These are phyloP conservation scores for Drosophila tani DNA, from an alignment of 1,140 invertebrate genomes.

Conservation along the genomic window DNA sequence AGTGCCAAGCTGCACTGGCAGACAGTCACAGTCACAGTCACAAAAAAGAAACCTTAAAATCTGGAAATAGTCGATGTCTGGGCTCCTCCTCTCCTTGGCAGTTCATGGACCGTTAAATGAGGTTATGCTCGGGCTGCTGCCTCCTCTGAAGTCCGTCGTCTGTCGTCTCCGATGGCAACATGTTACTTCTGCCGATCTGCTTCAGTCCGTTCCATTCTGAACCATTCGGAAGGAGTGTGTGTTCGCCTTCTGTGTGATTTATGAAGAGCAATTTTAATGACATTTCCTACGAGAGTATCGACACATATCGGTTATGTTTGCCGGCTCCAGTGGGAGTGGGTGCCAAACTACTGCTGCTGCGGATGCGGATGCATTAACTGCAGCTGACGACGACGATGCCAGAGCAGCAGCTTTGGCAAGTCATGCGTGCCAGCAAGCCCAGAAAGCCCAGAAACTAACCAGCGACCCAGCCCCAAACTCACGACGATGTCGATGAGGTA, in stretches of 20 bases:
- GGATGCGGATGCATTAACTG: conserved; percentile 39
- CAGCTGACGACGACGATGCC: conserved; percentile 34
- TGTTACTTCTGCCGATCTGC: conserved; percentile 37
- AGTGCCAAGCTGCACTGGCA: conserved; percentile 18
- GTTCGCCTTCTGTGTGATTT: conserved; percentile 72
- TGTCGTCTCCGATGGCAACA: conserved; percentile 25
- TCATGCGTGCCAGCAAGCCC: conserved; percentile 63
- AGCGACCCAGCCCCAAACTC: conserved; percentile 13
- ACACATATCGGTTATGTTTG: conserved; percentile 66
- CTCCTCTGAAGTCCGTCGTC: conserved; percentile 22
- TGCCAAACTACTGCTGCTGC: conserved; percentile 23
- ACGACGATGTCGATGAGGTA: conserved; percentile 26
- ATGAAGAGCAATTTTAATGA: conserved; percentile 85
- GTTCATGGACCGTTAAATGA: conserved; percentile 83
- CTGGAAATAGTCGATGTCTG: conserved; percentile 37
- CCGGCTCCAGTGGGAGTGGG: conserved; percentile 32
- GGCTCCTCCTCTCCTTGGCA: conserved; percentile 11
- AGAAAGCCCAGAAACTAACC: conserved; percentile 13
- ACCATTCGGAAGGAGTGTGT: conserved; percentile 39
- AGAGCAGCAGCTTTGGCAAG: conserved; percentile 56
- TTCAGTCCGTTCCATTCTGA: conserved; percentile 7
- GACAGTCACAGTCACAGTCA: conserved; percentile 7
- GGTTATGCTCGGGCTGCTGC: conserved; percentile 76
- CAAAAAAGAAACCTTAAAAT: conserved; percentile 24
- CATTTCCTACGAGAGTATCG: conserved; percentile 77